Conservation (phyloP, 2,113 vertebrate genomes). For the Fukomys damarensis region DNA sequence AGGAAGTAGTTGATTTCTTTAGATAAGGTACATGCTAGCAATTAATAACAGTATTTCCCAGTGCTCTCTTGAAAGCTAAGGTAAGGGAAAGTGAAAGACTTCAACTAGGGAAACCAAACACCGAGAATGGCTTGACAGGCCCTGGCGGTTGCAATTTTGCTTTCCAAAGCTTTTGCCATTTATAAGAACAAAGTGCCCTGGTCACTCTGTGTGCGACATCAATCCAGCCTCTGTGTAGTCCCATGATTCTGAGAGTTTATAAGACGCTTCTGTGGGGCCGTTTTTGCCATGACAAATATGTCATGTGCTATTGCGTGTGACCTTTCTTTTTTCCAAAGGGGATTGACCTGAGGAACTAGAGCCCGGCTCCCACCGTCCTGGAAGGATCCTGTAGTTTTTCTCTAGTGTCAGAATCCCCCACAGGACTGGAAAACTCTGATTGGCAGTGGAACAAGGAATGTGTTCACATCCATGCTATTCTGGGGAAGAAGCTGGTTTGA, state of each 20-base stretch:
- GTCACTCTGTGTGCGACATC: conserved; percentile 32
- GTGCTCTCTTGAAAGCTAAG: conserved; percentile 38
- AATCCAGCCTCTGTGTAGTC: background rate
- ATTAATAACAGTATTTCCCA: conserved; percentile 6
- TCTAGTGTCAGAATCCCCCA: background rate
- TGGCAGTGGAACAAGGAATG: background rate
- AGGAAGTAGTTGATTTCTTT: background rate
- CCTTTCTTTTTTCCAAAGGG: conserved; percentile 20
- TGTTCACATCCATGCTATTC: background rate
- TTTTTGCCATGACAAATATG: background rate
- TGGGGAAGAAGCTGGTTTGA: background rate
- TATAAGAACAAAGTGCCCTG: conserved; percentile 45
- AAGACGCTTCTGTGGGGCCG: background rate
- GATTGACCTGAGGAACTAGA: background rate
- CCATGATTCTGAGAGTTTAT: background rate
- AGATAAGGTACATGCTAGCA: background rate
- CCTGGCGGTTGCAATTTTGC: background rate
- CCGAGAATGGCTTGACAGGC: background rate
- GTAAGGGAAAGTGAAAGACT: background rate
- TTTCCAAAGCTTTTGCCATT: conserved; percentile 31
- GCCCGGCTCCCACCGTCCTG: background rate
- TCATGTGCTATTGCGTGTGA: background rate
- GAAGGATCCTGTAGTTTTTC: background rate
- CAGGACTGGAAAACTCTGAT: background rate
- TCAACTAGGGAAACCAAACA: background rate